Evolutionary conservation across 2,113 vertebrate genomes (phyloP), one percentile per base, ranked within the genome.

Genomic region (Limnothrissa miodon): DNA sequence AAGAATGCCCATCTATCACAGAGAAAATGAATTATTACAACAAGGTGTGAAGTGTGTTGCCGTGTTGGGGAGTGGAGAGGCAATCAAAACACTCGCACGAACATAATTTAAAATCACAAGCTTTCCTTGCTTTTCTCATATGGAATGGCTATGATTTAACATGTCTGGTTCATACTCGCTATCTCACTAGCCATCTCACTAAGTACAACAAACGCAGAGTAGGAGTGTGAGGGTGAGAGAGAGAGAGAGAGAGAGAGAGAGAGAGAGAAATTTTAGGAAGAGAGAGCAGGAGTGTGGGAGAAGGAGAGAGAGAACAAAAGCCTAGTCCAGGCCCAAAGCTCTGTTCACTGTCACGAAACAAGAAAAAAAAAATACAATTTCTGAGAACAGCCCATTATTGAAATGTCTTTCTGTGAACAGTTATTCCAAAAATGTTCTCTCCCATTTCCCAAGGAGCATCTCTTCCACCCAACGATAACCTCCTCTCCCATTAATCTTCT

Each of bases 401-500:
- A 74, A 74, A 74, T 74, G 66, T 74, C 25, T 74, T 74, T 74
- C 25, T 36, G 66, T 13, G 66, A 74, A 74, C 13, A 74, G 66
- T 33, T 74, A 74, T 74, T 74, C 33, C 11, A 74, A 74, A 74
- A 15, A 74, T 74, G 66, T 74, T 10, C 66, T 36, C 66, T 74
- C 66, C 66, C 66, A 36, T 74, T 74, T 36, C 66, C 66, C 80
- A 62, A 44, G 79, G 0, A 39, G 62, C 89, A 88, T 89, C 82
- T 81, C 36, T 39, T 74, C 82, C 84, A 46, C 85, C 84, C 83
- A 36, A 78, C 45, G 84, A 88, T 91, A 90, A 91, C 84, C 62
- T 81, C 39, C 23, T 59, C 45, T 82, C 45, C 39, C 83, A 89
- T 89, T 89, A 81, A 90, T 89, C 86, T 83, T 85, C 78, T 5